Conservation (phyloP, 2,113 vertebrate species). For the Lichenostomus cassidix region DNA sequence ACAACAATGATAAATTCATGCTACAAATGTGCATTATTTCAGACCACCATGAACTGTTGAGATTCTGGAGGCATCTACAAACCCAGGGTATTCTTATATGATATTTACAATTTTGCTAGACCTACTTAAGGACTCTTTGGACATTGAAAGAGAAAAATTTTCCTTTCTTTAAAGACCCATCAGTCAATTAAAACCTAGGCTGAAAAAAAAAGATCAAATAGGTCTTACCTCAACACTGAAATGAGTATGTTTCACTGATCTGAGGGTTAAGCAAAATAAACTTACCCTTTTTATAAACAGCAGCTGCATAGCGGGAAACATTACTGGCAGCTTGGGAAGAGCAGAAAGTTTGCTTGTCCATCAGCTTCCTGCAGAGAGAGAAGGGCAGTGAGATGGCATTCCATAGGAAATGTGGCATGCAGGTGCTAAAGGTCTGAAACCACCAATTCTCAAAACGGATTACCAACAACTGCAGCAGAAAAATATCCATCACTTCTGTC, state of each 20-base stretch:
- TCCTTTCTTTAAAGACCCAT: not conserved
- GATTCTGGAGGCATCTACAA: not conserved
- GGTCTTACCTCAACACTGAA: not conserved
- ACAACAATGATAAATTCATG: not conserved
- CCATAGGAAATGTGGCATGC: not conserved
- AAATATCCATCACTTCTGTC: not conserved
- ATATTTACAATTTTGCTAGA: not conserved
- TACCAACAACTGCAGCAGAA: not conserved
- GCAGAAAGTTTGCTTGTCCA: conserved; percentile 95
- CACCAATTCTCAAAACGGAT: not conserved
- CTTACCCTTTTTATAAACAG: conserved; percentile 92
- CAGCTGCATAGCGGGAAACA: conserved; percentile 91
- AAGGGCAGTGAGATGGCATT: not conserved
- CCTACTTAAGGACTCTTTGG: not conserved
- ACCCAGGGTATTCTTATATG: not conserved
- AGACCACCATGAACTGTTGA: not conserved
- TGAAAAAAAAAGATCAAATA: not conserved
- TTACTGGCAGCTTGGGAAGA: conserved; percentile 94
- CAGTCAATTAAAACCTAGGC: not conserved
- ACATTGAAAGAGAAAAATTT: not conserved
- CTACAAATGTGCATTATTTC: not conserved
- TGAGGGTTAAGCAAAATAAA: not conserved
- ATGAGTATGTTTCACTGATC: not conserved
- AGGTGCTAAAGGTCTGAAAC: not conserved
- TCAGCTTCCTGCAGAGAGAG: conserved; percentile 85